Evolutionary conservation across 1,140 invertebrate species (phyloP).

Genomic region (Sogatella furcifera): DNA sequence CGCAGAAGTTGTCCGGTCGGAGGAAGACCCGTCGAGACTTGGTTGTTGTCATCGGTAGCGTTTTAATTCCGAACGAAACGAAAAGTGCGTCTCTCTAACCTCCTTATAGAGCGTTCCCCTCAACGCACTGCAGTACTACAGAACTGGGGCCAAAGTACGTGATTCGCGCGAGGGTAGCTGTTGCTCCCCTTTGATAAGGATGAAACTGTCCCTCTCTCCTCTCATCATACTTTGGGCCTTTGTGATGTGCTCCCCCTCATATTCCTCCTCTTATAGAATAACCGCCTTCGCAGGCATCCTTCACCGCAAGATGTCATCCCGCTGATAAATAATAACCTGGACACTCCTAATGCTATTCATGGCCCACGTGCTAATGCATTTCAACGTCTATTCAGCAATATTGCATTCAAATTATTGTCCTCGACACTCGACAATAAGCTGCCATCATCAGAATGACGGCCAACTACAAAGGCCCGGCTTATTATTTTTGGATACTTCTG

Average conservation of each 20-base stretch:
- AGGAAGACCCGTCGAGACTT: too few relatives aligned
- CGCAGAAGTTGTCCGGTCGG: neutral
- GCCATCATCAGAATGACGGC: too few relatives aligned
- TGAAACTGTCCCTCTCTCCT: neutral
- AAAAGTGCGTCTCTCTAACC: neutral
- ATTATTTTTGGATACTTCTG: too few relatives aligned
- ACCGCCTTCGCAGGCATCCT: neutral
- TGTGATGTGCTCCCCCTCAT: neutral
- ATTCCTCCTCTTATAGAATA: neutral
- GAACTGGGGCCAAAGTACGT: neutral
- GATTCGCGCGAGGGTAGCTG: neutral
- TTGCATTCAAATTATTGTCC: too few relatives aligned
- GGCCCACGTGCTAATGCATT: too few relatives aligned
- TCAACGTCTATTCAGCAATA: too few relatives aligned
- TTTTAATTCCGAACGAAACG: neutral
- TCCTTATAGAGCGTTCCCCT: neutral
- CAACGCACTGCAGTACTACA: too few relatives aligned
- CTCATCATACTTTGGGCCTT: neutral
- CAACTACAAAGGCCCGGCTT: too few relatives aligned
- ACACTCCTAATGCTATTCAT: too few relatives aligned
- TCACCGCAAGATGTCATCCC: too few relatives aligned
- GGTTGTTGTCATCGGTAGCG: neutral
- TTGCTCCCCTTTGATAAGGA: neutral
- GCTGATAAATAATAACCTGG: too few relatives aligned
- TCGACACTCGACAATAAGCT: too few relatives aligned